Percentiles rank a stretch among this genome's conserved stretches.
Evolutionary conservation across 2,113 vertebrate genomes (phyloP).

Genomic region (Lasiurus borealis): DNA sequence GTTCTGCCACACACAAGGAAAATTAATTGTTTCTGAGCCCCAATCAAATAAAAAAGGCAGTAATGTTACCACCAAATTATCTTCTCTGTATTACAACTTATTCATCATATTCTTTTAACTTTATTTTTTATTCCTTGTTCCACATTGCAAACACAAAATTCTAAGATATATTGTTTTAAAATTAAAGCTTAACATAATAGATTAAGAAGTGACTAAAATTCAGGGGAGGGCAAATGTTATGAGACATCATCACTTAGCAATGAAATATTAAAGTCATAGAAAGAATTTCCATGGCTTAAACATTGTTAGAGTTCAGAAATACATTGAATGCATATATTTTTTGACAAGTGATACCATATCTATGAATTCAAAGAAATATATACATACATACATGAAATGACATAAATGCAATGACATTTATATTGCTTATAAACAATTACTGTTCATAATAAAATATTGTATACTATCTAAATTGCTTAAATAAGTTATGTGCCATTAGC

Average conservation of each 20-base stretch:
- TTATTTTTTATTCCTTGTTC: not conserved
- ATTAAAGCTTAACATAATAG: slow-evolving; percentile 3
- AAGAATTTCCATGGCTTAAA: not conserved
- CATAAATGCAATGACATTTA: not conserved
- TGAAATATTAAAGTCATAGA: slow-evolving; percentile 1
- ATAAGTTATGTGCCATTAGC: not conserved
- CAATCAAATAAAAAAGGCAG: slow-evolving; percentile 20
- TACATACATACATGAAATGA: not conserved
- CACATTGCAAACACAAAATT: slow-evolving; percentile 14
- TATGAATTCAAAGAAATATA: not conserved
- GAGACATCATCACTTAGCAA: not conserved
- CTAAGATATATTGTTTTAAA: not conserved
- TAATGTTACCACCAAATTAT: slow-evolving; percentile 26
- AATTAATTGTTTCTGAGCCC: not conserved
- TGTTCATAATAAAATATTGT: not conserved
- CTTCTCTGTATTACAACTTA: not conserved
- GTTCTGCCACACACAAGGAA: slow-evolving; percentile 16
- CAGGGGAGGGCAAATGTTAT: not conserved
- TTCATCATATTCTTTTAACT: not conserved
- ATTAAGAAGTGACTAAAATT: slow-evolving; percentile 35
- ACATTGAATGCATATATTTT: not conserved
- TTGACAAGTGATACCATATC: not conserved
- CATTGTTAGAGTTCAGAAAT: not conserved
- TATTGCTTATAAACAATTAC: not conserved
- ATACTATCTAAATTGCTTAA: not conserved